A percentile compares a stretch with the other conserved stretches of the same genome.
These are phyloP conservation scores for Rachycentron canadum DNA, from an alignment of 2,797 vertebrate species.

Conservation along the genomic window DNA sequence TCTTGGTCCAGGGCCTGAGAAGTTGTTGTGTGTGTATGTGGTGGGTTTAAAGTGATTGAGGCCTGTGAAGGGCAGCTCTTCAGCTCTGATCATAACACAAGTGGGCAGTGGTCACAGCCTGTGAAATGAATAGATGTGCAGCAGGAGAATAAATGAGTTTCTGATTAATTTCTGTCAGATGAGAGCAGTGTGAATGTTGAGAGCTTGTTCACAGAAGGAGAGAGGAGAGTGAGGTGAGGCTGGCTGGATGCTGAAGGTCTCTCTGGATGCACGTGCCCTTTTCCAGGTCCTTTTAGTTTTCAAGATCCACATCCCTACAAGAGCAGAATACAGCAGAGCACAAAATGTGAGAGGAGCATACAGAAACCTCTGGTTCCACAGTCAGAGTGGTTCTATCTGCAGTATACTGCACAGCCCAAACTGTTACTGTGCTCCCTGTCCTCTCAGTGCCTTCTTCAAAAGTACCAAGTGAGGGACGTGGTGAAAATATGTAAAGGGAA, in stretches of 20 bases:
- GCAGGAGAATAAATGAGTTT: conserved; percentile 76
- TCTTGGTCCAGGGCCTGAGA: conserved; percentile 16
- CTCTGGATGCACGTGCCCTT: conserved; percentile 61
- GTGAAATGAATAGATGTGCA: conserved; percentile 74
- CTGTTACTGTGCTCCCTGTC: conserved; percentile 53
- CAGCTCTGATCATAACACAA: conserved; percentile 73
- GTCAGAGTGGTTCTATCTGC: conserved; percentile 56
- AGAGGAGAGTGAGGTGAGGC: conserved; percentile 42
- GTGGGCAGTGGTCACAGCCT: conserved; percentile 74
- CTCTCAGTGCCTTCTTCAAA: conserved; percentile 49
- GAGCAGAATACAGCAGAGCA: conserved; percentile 62
- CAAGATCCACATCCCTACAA: conserved; percentile 70
- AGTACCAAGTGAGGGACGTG: conserved; percentile 34
- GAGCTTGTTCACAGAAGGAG: conserved; percentile 53
- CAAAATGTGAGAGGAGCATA: conserved; percentile 46
- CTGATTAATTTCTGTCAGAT: conserved; percentile 80
- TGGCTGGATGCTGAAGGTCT: conserved; percentile 64
- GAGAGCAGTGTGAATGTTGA: conserved; percentile 72
- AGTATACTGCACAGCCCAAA: conserved; percentile 52
- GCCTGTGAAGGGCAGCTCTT: conserved; percentile 67
- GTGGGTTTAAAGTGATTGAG: conserved; percentile 59
- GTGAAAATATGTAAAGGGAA: conserved; percentile 34
- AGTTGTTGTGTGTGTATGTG: conserved; percentile 41
- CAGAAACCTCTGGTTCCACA: conserved; percentile 46
- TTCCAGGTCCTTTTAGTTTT: conserved; percentile 58